Conservation (phyloP, 2,888 invertebrate genomes). For the Norana najaformis region DNA sequence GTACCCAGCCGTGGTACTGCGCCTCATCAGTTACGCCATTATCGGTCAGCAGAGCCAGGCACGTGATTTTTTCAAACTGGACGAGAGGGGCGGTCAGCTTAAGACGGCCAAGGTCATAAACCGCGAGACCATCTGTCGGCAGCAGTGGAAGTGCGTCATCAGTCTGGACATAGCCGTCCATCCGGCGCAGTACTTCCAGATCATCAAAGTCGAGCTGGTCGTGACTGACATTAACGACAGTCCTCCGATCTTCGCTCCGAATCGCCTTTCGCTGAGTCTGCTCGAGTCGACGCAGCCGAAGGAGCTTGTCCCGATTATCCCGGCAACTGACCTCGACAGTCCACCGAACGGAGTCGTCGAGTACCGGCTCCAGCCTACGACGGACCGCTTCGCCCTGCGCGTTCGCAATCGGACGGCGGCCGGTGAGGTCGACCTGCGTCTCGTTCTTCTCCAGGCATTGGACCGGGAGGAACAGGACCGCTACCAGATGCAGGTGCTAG, state of each 20-base stretch:
- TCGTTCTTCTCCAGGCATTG: conserved; percentile 21
- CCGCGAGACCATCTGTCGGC: conserved; percentile 26
- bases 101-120: not conserved
- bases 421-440: conserved; percentile 26
- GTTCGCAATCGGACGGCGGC: conserved; percentile 24
- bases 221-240: conserved; percentile 41
- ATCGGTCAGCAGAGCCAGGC: conserved; percentile 24
- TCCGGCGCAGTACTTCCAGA: conserved; percentile 31
- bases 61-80: conserved; percentile 8
- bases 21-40: not conserved
- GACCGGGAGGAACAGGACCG: conserved; percentile 26
- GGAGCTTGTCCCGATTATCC: conserved; percentile 30
- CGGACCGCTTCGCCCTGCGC: conserved; percentile 14
- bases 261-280: conserved; percentile 26
- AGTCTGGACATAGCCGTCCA: conserved; percentile 24
- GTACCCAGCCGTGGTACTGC: conserved; percentile 17
- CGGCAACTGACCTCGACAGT: conserved; percentile 35
- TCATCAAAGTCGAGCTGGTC: conserved; percentile 33
- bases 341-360: conserved; percentile 34
- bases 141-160: conserved; percentile 24
- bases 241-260: conserved; percentile 32
- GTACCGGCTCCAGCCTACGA: conserved; percentile 3
- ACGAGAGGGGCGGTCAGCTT: not conserved
- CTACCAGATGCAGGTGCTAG: conserved; percentile 22
- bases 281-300: conserved; percentile 30